Conservation (phyloP, 1,140 invertebrate genomes). For the Arion vulgaris region DNA sequence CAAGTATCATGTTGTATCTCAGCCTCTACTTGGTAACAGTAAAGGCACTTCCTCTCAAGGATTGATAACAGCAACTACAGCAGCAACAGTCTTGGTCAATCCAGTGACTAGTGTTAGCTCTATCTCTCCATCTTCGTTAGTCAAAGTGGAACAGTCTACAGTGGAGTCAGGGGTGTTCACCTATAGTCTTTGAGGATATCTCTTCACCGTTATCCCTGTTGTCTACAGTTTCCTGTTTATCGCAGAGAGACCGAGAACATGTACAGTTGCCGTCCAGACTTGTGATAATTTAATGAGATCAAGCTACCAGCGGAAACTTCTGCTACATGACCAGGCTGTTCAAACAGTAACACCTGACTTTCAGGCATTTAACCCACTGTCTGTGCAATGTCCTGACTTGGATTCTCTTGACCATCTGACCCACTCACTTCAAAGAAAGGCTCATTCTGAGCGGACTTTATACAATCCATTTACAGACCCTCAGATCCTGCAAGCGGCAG, state of each 20-base stretch:
- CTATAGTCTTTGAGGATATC: slow-evolving; percentile 55
- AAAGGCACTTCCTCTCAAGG: background rate
- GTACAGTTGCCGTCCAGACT: slow-evolving; percentile 26
- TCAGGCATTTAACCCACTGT: slow-evolving; percentile 19
- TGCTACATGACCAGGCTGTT: slow-evolving; percentile 30
- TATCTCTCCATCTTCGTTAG: slow-evolving; percentile 20
- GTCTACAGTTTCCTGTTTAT: slow-evolving; percentile 18
- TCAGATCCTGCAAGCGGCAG: slow-evolving; percentile 74
- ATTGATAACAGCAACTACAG: background rate
- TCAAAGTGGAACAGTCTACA: slow-evolving; percentile 28
- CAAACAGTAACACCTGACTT: slow-evolving; percentile 17
- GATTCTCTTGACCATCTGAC: slow-evolving; percentile 21
- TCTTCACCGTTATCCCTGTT: slow-evolving; percentile 14
- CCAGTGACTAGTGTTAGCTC: slow-evolving; percentile 34
- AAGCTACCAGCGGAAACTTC: background rate
- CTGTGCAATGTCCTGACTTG: slow-evolving; percentile 28
- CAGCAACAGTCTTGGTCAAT: slow-evolving; percentile 43
- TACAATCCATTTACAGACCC: slow-evolving; percentile 67
- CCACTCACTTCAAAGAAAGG: slow-evolving; percentile 31
- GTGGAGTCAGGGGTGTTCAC: slow-evolving; percentile 67
- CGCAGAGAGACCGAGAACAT: background rate
- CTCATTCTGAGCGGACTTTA: background rate
- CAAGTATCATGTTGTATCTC: background rate
- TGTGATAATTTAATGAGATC: slow-evolving; percentile 10
- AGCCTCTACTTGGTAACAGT: background rate